These are phyloP conservation scores for Lepidurus packardi DNA, from an alignment of 1,140 invertebrate genomes.

Conservation along the genomic window DNA sequence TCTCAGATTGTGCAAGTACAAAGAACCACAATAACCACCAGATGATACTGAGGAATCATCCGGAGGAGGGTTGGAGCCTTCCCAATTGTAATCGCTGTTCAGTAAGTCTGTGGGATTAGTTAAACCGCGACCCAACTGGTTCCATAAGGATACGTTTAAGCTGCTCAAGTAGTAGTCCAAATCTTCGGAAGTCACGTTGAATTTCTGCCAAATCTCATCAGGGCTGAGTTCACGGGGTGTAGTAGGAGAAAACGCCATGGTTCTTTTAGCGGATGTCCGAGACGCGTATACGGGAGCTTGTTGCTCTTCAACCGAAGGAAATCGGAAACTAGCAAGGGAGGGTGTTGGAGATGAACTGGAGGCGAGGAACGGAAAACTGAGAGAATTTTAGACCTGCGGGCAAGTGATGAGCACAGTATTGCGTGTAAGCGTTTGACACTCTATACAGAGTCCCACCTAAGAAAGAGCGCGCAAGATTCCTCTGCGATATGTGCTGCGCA, in stretches of 20 bases:
- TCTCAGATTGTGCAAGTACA: constrained; percentile 23
- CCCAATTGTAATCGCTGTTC: neutral
- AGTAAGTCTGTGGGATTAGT: neutral
- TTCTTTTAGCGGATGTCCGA: neutral
- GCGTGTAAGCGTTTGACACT: neutral
- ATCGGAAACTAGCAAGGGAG: neutral
- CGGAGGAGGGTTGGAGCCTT: neutral
- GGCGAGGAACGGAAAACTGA: neutral
- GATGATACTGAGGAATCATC: neutral
- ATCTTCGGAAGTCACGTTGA: constrained; percentile 31
- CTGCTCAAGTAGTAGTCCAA: constrained; percentile 29
- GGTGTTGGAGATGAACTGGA: neutral
- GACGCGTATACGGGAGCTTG: neutral
- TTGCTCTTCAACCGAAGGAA: neutral
- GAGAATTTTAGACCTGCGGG: constrained; percentile 4
- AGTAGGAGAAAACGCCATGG: neutral
- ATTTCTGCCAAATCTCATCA: neutral
- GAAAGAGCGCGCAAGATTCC: neutral
- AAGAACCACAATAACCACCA: constrained; percentile 1
- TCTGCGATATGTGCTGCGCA: neutral
- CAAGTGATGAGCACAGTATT: constrained; percentile 4
- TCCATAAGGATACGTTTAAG: constrained; percentile 1
- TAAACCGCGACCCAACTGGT: neutral
- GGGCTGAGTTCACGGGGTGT: neutral
- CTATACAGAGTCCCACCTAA: neutral